Percentiles rank a stretch among this genome's conserved stretches.
Conservation (phyloP, 2,113 vertebrate species). For the Callithrix jacchus region DNA sequence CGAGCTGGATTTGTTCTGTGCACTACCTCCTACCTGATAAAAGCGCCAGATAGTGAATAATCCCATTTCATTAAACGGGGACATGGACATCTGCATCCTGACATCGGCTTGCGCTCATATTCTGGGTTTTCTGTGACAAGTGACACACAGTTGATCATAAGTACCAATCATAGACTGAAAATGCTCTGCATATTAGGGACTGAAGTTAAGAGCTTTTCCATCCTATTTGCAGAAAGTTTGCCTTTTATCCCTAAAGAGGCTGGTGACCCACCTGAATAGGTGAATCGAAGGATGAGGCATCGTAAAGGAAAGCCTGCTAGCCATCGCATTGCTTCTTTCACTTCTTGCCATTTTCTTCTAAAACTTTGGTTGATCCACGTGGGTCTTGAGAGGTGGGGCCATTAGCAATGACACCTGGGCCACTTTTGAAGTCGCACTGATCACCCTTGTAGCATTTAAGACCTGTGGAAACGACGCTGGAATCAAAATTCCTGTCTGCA, state of each 20-base stretch:
- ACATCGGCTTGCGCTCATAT: neutral
- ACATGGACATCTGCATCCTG: neutral
- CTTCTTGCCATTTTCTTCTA: neutral
- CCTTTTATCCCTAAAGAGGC: neutral
- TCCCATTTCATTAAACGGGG: neutral
- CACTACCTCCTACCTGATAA: neutral
- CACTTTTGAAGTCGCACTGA: neutral
- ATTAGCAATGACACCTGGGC: neutral
- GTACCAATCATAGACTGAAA: neutral
- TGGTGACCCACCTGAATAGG: neutral
- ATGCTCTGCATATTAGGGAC: neutral
- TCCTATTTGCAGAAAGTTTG: neutral
- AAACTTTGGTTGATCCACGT: neutral
- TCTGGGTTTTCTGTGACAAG: neutral
- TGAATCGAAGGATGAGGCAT: neutral
- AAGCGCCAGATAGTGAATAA: neutral
- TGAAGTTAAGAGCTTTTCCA: neutral
- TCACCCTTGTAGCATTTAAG: neutral
- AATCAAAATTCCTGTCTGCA: slow-evolving; percentile 18
- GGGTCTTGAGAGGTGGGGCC: neutral
- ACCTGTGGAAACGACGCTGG: neutral
- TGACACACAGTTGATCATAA: neutral
- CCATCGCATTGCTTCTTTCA: neutral
- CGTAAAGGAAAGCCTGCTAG: neutral
- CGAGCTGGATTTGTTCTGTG: neutral